Conservation (phyloP, 2,797 vertebrate species). For the Xenentodon cancila region DNA sequence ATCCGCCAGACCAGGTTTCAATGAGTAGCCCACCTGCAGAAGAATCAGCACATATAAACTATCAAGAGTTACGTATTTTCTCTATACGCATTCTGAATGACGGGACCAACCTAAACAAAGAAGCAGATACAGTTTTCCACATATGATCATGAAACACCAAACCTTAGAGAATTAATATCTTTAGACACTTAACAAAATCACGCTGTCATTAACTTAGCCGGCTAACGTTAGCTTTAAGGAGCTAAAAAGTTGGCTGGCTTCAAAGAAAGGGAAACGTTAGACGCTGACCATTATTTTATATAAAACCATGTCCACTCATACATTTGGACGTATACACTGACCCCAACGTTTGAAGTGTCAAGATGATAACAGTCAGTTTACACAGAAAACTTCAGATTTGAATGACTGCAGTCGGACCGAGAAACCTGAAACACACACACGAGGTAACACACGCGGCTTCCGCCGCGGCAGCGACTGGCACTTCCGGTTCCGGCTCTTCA, state of each 20-base stretch:
- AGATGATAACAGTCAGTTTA: not conserved
- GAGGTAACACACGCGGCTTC: conserved; percentile 40
- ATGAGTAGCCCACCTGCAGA: conserved; percentile 13
- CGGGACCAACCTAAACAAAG: too few species aligned
- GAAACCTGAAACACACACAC: conserved; percentile 57
- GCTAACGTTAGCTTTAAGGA: conserved; percentile 60
- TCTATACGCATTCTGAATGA: not conserved
- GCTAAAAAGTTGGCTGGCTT: conserved; percentile 38
- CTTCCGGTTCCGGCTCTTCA: conserved; percentile 42
- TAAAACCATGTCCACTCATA: not conserved
- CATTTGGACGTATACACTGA: not conserved
- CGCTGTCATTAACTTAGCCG: conserved; percentile 9
- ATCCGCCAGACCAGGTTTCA: not conserved
- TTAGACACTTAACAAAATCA: not conserved
- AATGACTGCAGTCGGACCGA: not conserved
- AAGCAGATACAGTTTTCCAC: not conserved
- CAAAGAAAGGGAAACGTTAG: not conserved
- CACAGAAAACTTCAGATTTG: not conserved
- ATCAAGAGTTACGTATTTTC: not conserved
- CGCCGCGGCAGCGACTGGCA: not conserved
- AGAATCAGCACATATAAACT: not conserved
- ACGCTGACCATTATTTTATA: not conserved
- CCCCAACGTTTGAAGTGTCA: not conserved
- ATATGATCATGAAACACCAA: not conserved
- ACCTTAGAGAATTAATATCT: not conserved